Evolutionary conservation across 1,140 invertebrate species (phyloP), one percentile per base, ranked within the genome.

Genomic region (Vanessa tameamea): DNA sequence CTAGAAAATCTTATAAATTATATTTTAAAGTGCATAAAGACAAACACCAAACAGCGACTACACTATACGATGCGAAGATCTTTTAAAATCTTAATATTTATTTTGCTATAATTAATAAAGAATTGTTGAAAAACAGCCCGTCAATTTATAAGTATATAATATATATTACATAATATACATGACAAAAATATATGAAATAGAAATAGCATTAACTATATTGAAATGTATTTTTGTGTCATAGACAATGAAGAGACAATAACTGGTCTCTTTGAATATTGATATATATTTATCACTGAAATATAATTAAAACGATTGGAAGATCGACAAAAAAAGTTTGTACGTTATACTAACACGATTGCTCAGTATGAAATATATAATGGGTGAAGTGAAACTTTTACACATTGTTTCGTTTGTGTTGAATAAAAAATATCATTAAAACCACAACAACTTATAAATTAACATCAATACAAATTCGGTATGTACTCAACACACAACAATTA

Each of bases 11-110:
- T 57, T 57, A 57, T 16, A 20, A 65, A 47, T 48, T 50, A 48
- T 16, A 67, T 67, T 55, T 16, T 15, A 55, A 67, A 55, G 65
- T 67, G 65, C 65, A 55, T 26, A 66, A 67, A 67, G 51, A 67
- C 65, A n/a, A 67, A 67, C 15, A 51, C 51, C 14, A n/a, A 67
- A 66, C 64, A 15, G 20, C 64, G 47, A 47, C 65, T 55, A 67
- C 65, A 43, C 50, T 67, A 67, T 20, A n/a, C 12, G 11, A 53
- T 8, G 9, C n/a, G 4, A 55, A 16, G 37, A 14, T 47, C 2
- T 61, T 61, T 37, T 57, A 3, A 11, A 23, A 23, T 57, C 16
- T 23, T 11, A 16, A 64, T 47, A 47, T 55, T 67, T 47, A 57
- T 7, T 16, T 53, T n/a, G 15, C 13, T 16, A 57, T 57, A 57